Evolutionary conservation across 1,140 invertebrate genomes (phyloP).

Genomic region (Laodelphax striatellus): DNA sequence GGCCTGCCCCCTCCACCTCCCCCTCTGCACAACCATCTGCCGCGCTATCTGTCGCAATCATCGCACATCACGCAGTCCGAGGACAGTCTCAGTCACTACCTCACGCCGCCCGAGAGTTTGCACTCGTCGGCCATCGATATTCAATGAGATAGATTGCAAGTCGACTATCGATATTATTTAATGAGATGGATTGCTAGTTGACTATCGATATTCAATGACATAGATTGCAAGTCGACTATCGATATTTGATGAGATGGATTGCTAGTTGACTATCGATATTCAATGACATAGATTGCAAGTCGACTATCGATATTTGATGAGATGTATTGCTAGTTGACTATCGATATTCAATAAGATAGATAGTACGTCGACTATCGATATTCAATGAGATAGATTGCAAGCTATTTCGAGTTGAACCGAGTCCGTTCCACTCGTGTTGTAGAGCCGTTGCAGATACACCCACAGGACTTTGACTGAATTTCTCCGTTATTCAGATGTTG

Average conservation of each 20-base stretch:
- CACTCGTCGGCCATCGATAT: neutral
- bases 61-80: slow-evolving; percentile 16
- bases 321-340: neutral
- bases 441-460: too few relatives aligned
- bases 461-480: neutral
- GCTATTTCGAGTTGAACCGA: too few relatives aligned
- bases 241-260: too few relatives aligned
- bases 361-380: neutral
- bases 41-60: neutral
- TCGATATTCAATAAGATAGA: neutral
- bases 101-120: slow-evolving; percentile 17
- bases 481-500: too few relatives aligned
- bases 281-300: neutral
- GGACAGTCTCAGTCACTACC: slow-evolving; percentile 18
- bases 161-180: too few relatives aligned
- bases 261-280: neutral
- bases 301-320: neutral
- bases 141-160: neutral
- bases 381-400: neutral
- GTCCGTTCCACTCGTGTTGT: too few relatives aligned
- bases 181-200: neutral
- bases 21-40: too few relatives aligned
- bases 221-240: neutral
- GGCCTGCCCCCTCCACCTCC: too few relatives aligned
- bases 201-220: neutral